phyloP scores from a whole-genome alignment of 1,140 invertebrate genomes.

The Lucilia sericata region DNA sequence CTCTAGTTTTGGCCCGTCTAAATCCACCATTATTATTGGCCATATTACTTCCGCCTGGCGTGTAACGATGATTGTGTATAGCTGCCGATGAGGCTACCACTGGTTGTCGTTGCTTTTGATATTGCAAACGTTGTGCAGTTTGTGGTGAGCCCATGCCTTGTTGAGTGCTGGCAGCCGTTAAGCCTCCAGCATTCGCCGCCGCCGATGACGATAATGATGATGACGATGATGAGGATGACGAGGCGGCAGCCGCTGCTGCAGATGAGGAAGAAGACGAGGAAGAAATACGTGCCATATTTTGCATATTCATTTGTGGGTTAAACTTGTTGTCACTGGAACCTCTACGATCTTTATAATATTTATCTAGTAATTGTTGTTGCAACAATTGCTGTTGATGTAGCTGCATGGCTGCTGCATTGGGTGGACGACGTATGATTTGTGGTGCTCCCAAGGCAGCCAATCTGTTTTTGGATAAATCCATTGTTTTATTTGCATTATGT shows the following conservation, averaged over 20 bases:
- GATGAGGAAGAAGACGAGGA: not conserved
- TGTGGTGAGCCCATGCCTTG: constrained; percentile 18
- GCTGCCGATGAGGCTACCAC: constrained; percentile 53
- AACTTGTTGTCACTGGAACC: not conserved
- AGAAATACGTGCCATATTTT: not conserved
- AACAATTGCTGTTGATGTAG: constrained; percentile 2
- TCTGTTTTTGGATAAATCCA: constrained; percentile 46
- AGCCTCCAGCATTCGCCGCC: constrained; percentile 20
- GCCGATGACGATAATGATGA: not conserved
- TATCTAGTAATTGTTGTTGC: constrained; percentile 30
- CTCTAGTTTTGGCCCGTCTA: constrained; percentile 52
- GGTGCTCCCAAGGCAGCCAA: constrained; percentile 36
- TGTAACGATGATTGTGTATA: constrained; percentile 60
- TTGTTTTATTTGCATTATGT: not conserved
- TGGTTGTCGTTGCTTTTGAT: constrained; percentile 50
- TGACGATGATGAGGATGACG: constrained; percentile 14
- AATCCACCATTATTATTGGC: constrained; percentile 49
- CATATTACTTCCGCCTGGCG: constrained; percentile 43
- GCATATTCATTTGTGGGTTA: constrained; percentile 21
- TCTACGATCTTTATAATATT: constrained; percentile 21
- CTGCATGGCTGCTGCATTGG: constrained; percentile 34
- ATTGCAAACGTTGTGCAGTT: constrained; percentile 47
- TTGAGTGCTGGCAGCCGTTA: constrained; percentile 5
- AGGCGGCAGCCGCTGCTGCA: constrained; percentile 1
- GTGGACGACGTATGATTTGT: constrained; percentile 48